Base-by-base conservation (phyloP, 2,113 vertebrate genomes). In the Notothenia rossii region DNA sequence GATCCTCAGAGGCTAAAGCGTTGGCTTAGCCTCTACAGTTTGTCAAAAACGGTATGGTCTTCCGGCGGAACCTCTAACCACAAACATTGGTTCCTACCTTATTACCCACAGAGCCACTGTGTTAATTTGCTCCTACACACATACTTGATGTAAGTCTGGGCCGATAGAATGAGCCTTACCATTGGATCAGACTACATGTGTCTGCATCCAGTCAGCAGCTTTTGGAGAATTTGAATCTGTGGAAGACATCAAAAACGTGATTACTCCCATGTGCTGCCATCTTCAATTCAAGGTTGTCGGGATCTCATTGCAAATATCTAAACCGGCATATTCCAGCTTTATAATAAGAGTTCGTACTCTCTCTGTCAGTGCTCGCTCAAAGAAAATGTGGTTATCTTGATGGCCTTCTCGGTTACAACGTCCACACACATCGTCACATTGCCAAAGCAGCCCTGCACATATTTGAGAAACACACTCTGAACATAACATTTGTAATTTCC, bases 141-240 rank as follows among this genome's bases (percentile, higher is more conserved):
- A 49, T n/a, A 72, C 70, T 25, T 72, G 55, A 15, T 61, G 22
- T 10, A 72, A 4, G n/a, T 64, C 36, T n/a, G 60, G 49, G 33
- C 59, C 3, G 50, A 75, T 45, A 8, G 29, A 77, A 67, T 0
- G 18, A 50, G 45, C 18, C 25, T 2, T 68, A 12, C 43, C 53
- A 77, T n/a, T 9, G 60, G 4, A 77, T 64, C 2, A 60, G 11
- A 43, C 10, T 25, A 17, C n/a, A 53, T 33, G n/a, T 45, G 20
- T 53, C 56, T 18, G 55, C 6, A 69, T 77, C 48, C 46, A 77
- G 15, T 29, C 15, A 10, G 14, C 20, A 69, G 65, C 29, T 53
- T 9, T 33, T 46, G 3, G 36, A 77, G 29, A 59, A 61, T 77
- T 45, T 45, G 46, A 45, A 74, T 55, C 60, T 49, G 17, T 58